phyloP scores from a whole-genome alignment of 1,140 invertebrate genomes.

The Orius laevigatus region DNA sequence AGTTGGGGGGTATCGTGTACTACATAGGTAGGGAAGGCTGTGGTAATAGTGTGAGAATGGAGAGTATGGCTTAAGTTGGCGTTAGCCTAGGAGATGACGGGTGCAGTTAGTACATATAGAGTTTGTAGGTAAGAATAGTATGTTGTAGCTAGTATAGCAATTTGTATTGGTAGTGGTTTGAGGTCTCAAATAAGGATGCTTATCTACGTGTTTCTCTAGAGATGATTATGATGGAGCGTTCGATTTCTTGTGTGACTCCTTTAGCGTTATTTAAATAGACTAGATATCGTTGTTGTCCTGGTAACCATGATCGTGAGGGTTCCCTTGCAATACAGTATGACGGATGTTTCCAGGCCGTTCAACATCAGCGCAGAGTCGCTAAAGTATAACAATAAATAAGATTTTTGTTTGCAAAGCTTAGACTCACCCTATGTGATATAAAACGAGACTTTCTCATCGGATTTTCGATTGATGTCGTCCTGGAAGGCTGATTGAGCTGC shows the following conservation, averaged over 20 bases:
- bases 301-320: conserved; percentile 68
- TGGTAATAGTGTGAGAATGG: no score
- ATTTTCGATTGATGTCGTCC: conserved; percentile 31
- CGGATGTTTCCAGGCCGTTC: conserved; percentile 42
- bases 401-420: conserved; percentile 1
- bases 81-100: no score
- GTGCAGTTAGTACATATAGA: no score
- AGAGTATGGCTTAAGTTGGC: no score
- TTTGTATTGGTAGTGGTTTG: background rate
- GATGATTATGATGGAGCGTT: conserved; percentile 42
- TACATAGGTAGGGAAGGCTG: no score
- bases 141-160: no score
- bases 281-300: conserved; percentile 46
- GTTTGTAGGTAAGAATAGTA: no score
- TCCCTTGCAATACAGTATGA: conserved; percentile 56
- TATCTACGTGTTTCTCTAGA: conserved; percentile 44
- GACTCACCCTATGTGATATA: conserved; percentile 67
- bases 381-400: conserved; percentile 23
- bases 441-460: conserved; percentile 43
- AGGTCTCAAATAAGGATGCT: background rate
- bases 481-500: conserved; percentile 65
- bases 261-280: conserved; percentile 65
- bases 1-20: no score
- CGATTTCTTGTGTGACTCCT: conserved; percentile 44
- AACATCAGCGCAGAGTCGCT: conserved; percentile 52